Base-by-base conservation (phyloP, 2,797 vertebrate genomes). In the Argyrosomus regius region DNA sequence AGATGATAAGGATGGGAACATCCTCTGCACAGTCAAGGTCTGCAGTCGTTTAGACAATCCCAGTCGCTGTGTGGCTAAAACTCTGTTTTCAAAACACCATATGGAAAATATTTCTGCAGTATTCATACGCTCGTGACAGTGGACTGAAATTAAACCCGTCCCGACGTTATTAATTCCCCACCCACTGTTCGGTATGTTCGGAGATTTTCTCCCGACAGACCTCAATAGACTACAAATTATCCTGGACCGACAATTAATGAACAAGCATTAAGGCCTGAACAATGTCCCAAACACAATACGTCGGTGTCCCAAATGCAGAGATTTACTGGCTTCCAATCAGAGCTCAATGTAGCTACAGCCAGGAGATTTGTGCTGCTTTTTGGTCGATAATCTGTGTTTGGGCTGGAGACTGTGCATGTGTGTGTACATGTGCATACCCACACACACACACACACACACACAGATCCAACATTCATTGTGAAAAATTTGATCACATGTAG, bases 301-400 rank as follows among this genome's bases (percentile, higher is more conserved):
- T 73, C 70, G 20, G 54, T 83, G 82, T 74, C 78, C 75, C 71
- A 90, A 84, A 91, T 90, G 75, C 85, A 77, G 67, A 91, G 88
- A 85, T 89, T 87, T 86, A 84, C 86, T 48, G 64, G 61, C 70
- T 46, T 82, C 62, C 75, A 88, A 77, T 81, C 59, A 74, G 72
- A 80, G 62, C 26, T 68, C 72, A 80, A 26, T 35, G 59, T 52
- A 69, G 81, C 77, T n/a, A 64, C 78, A 81, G 82, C 45, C 70
- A 70, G 72, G 65, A 85, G 88, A 89, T 91, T 90, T 90, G 64
- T 31, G 35, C 64, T 75, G 39, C 53, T 81, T 82, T 89, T 72
- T 39, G 48, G 52, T 80, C 74, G 62, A 70, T 86, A 87, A 92
- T 88, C 80, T 80, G 64, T 54, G 68, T 87, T 88, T 80, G 70